Evolutionary conservation across 2,113 vertebrate genomes (phyloP).

Genomic region (Scartelaos histophorus): DNA sequence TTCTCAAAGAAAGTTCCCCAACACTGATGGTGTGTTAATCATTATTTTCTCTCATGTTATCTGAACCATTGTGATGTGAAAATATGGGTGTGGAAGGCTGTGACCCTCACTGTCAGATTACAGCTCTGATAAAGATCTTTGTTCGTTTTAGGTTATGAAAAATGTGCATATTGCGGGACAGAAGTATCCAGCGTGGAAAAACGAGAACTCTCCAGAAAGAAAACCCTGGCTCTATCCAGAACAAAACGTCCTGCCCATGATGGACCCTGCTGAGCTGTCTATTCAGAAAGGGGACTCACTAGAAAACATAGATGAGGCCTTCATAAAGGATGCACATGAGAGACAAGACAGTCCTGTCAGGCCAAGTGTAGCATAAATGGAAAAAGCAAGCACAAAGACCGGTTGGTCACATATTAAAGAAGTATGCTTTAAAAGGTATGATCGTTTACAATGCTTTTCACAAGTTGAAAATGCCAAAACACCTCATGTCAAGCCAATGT

Average conservation of each 20-base stretch:
- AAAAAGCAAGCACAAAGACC: slow-evolving; percentile 10
- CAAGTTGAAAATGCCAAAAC: slow-evolving; percentile 37
- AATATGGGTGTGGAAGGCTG: slow-evolving; percentile 19
- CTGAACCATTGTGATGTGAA: not conserved
- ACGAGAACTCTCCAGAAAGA: slow-evolving; percentile 53
- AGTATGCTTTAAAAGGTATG: slow-evolving; percentile 29
- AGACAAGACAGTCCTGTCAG: slow-evolving; percentile 57
- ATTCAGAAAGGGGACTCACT: slow-evolving; percentile 78
- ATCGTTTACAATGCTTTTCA: slow-evolving; percentile 57
- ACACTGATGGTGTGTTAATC: not conserved
- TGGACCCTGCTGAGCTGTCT: slow-evolving; percentile 74
- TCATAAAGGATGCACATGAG: slow-evolving; percentile 54
- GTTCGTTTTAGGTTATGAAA: slow-evolving; percentile 72
- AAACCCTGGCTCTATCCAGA: slow-evolving; percentile 82
- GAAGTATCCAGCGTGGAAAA: slow-evolving; percentile 77
- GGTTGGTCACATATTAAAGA: not conserved
- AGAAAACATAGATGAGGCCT: slow-evolving; percentile 79
- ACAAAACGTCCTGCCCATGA: slow-evolving; percentile 74
- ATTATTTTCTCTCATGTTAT: not conserved
- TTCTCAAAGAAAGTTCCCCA: no score
- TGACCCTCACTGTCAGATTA: not conserved
- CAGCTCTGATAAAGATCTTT: slow-evolving; percentile 6
- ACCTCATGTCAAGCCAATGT: slow-evolving; percentile 18
- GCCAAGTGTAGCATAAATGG: not conserved
- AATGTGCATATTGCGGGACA: slow-evolving; percentile 75